Conservation (phyloP, 2,888 invertebrate genomes). For the Ennomos fuscantarius region DNA sequence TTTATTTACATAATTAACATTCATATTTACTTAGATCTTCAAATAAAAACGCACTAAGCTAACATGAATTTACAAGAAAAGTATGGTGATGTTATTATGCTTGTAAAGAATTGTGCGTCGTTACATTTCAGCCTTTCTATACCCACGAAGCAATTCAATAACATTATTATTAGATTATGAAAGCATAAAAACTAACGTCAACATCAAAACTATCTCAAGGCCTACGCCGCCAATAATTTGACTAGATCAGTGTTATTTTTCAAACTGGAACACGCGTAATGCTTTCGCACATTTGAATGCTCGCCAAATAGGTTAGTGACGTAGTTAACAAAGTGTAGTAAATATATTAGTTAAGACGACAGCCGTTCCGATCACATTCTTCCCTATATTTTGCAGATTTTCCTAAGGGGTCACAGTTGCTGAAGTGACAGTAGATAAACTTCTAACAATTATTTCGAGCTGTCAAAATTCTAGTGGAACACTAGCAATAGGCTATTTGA, state of each 20-base stretch:
- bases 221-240: slow-evolving; percentile 15
- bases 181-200: slow-evolving; percentile 4
- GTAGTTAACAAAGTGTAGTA: slow-evolving; percentile 48
- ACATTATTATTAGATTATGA: too few relatives aligned
- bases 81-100: too few relatives aligned
- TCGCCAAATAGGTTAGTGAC: slow-evolving; percentile 72
- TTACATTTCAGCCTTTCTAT: too few relatives aligned
- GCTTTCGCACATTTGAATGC: slow-evolving; percentile 51
- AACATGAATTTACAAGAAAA: too few relatives aligned
- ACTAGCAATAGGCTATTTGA: too few relatives aligned
- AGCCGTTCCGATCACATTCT: slow-evolving; percentile 28
- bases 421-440: not conserved
- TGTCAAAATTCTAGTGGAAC: too few relatives aligned
- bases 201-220: slow-evolving; percentile 23
- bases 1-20: too few relatives aligned
- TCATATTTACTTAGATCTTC: too few relatives aligned
- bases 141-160: too few relatives aligned
- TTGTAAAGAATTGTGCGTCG: too few relatives aligned
- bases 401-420: slow-evolving; percentile 11
- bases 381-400: slow-evolving; percentile 17
- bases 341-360: slow-evolving; percentile 44
- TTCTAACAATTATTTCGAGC: not conserved
- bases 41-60: too few relatives aligned
- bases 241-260: slow-evolving; percentile 39
- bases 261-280: slow-evolving; percentile 52